phyloP scores from a whole-genome alignment of 1,140 invertebrate species.

The Octopus sinensis region DNA sequence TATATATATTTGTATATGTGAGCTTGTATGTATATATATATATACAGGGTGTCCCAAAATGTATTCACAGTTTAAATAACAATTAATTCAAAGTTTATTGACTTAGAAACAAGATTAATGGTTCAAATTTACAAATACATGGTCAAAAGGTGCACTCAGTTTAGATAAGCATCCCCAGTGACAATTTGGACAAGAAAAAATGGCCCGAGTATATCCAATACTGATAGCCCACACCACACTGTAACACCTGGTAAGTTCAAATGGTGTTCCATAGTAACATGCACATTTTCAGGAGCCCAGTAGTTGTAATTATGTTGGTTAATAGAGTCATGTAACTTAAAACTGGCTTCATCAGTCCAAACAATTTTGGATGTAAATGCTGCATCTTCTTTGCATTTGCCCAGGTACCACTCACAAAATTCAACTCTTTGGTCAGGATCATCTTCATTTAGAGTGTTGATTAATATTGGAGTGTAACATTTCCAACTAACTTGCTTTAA shows the following conservation, averaged over 20 bases:
- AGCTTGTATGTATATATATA: too few species aligned
- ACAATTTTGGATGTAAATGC: not conserved
- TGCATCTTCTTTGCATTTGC: not conserved
- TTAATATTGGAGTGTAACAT: not conserved
- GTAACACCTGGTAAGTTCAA: not conserved
- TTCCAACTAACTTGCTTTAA: not conserved
- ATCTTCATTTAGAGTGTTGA: not conserved
- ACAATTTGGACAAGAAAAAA: not conserved
- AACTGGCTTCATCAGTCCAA: not conserved
- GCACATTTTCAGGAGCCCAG: not conserved
- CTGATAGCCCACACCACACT: not conserved
- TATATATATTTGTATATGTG: too few species aligned
- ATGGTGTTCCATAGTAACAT: not conserved
- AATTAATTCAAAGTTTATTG: too few species aligned
- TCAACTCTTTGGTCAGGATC: not conserved
- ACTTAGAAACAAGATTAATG: too few species aligned
- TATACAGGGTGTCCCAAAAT: too few species aligned
- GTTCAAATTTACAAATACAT: too few species aligned
- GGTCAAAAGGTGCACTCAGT: not conserved
- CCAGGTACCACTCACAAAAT: not conserved
- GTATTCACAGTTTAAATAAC: too few species aligned
- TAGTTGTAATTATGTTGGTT: not conserved
- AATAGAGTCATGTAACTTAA: not conserved
- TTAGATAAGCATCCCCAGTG: not conserved
- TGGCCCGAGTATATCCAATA: not conserved